Evolutionary conservation across 92 coral and sea anemone genomes (phyloP).

Genomic region (Epizoanthus fatuus): DNA sequence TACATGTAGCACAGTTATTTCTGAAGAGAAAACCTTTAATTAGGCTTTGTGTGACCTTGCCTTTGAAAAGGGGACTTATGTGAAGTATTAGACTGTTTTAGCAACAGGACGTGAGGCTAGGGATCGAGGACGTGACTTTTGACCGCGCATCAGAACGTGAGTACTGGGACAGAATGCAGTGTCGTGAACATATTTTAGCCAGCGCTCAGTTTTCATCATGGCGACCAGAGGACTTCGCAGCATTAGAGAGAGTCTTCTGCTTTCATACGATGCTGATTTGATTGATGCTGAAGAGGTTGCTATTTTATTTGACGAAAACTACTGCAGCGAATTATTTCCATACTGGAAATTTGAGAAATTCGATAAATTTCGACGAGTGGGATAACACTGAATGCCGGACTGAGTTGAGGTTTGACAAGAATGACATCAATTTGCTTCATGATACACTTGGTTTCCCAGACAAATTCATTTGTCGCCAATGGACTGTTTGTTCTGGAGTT

Average conservation of each 20-base stretch:
- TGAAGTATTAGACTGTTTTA: conserved; percentile 1
- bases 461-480: conserved; percentile 30
- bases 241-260: conserved; percentile 6
- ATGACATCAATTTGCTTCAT: conserved; percentile 21
- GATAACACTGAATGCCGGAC: conserved; percentile 32
- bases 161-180: conserved; percentile 26
- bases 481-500: conserved; percentile 35
- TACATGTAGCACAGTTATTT: no score
- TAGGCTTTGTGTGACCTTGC: no score
- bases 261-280: conserved; percentile 15
- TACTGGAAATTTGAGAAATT: conserved; percentile 52
- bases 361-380: conserved; percentile 45
- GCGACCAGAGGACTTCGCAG: conserved; percentile 11
- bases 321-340: conserved; percentile 34
- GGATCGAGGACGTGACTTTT: conserved; percentile 4
- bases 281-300: conserved; percentile 61
- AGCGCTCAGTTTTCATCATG: conserved; percentile 6
- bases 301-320: conserved; percentile 30
- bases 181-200: conserved; percentile 5
- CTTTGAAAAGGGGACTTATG: no score
- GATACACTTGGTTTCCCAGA: conserved; percentile 28
- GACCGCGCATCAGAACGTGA: conserved; percentile 11
- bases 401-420: conserved; percentile 46
- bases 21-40: no score
- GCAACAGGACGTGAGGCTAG: conserved; percentile 25